Evolutionary conservation across 2,113 vertebrate species (phyloP), one percentile per base, ranked within the genome.

Genomic region (Motacilla tschutschensis): DNA sequence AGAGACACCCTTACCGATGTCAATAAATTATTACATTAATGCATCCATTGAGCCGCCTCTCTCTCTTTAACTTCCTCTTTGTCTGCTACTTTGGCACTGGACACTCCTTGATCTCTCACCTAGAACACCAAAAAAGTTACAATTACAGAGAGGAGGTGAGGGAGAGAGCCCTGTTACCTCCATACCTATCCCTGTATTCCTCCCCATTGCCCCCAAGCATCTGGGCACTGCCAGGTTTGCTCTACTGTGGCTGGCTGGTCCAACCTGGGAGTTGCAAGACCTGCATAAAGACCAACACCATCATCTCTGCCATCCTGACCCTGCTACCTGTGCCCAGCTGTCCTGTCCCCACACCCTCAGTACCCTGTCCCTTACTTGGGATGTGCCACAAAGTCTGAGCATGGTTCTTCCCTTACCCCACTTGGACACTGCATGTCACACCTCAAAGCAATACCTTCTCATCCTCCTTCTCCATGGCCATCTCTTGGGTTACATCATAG

Each of bases 141-240:
- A 3, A 3, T 51, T 43, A 24, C 17, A 43, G 31, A 53, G 48
- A 73, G n/a, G n/a, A 58, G 40, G 36, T 14, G 40, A 76, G 14
- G 26, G 64, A 70, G 14, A 46, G 29, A 17, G 46, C 17, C 29
- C 50, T 10, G 0, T 19, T 25, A 41, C 29, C 26, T 50, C 48
- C 48, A 7, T 5, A 51, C 7, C 57, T 8, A 2, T 31, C 48
- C 29, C 17, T 2, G 1, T 4, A 29, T 40, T 51, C 13, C 18
- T 76, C 21, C 55, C 46, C 2, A 1, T 2, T 1, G 11, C 4
- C 6, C n/a, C 3, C 3, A 4, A 21, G 40, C 6, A 13, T 24
- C 40, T 0, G 0, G 12, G 17, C 0, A 8, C 5, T 38, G 6
- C 7, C 14, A 24, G 36, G 5, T 18, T 87, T 14, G 4, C 25